phyloP scores from a whole-genome alignment of 2,888 invertebrate species.

The Stenoptilia bipunctidactyla region DNA sequence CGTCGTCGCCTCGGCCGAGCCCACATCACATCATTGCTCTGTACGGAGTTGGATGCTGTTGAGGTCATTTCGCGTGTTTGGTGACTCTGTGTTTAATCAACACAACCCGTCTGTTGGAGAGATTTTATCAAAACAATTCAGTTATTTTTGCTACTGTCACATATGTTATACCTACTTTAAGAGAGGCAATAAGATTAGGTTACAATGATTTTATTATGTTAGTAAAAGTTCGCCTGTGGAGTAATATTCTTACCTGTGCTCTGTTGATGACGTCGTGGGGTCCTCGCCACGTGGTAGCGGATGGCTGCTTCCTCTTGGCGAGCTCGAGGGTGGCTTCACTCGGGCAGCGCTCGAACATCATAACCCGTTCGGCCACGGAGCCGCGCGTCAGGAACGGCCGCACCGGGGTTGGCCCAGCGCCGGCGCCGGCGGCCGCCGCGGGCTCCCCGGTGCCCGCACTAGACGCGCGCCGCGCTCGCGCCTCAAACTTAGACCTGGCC shows the following conservation, averaged over 20 bases:
- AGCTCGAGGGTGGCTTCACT: constrained; percentile 79
- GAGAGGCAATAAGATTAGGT: too few species aligned
- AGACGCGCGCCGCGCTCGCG: constrained; percentile 59
- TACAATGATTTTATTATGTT: too few species aligned
- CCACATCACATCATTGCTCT: too few species aligned
- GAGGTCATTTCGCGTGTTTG: too few species aligned
- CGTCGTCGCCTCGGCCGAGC: too few species aligned
- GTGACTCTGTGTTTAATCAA: too few species aligned
- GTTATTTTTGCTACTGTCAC: too few species aligned
- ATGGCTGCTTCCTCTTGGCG: constrained; percentile 73
- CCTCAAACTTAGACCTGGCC: constrained; percentile 62
- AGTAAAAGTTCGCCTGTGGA: too few species aligned
- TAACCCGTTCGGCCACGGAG: constrained; percentile 90
- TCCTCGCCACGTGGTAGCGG: constrained; percentile 69
- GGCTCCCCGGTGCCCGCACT: constrained; percentile 53
- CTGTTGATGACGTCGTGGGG: constrained; percentile 65
- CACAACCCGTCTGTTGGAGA: too few species aligned
- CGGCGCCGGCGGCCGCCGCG: constrained; percentile 31
- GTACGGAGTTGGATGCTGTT: too few species aligned
- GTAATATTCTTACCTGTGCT: constrained; percentile 57
- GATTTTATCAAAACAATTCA: too few species aligned
- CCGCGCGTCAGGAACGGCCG: constrained; percentile 89
- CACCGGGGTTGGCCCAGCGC: constrained; percentile 70
- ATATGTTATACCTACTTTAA: too few species aligned
- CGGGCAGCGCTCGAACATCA: constrained; percentile 92